Conservation (phyloP, 2,113 vertebrate genomes). For the Tachuris rubrigastra region DNA sequence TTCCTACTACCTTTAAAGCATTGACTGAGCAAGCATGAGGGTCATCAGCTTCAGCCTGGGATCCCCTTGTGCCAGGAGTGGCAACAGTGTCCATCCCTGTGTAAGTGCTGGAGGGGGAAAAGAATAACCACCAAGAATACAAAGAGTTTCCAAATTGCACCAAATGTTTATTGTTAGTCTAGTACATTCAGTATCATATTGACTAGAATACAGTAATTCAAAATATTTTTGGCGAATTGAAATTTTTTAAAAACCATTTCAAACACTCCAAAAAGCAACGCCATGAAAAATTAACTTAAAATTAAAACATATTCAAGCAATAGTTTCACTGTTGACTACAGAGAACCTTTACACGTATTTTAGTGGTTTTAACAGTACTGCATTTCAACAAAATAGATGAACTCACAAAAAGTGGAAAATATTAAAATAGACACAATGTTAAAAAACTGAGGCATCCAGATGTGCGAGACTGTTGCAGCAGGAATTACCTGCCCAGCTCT, state of each 20-base stretch:
- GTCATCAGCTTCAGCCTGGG: not conserved
- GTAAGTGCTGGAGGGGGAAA: accelerated
- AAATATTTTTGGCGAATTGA: constrained; percentile 56
- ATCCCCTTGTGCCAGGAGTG: not conserved
- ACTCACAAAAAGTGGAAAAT: constrained; percentile 62
- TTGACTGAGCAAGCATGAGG: not conserved
- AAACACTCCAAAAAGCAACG: constrained; percentile 46
- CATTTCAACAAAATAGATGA: constrained; percentile 54
- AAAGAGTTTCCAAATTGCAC: constrained; percentile 59
- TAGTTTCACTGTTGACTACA: constrained; percentile 61
- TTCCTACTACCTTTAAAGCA: not conserved
- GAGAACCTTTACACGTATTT: constrained; percentile 50
- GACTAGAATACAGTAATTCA: constrained; percentile 53
- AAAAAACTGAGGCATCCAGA: constrained; percentile 66
- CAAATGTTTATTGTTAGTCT: constrained; percentile 71
- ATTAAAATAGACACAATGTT: constrained; percentile 67
- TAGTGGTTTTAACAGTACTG: constrained; percentile 74
- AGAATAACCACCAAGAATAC: not conserved
- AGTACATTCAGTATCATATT: constrained; percentile 57
- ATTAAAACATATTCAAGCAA: constrained; percentile 53
- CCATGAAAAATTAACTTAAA: constrained; percentile 50
- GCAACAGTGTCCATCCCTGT: not conserved
- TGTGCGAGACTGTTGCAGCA: not conserved
- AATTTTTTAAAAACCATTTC: constrained; percentile 47
- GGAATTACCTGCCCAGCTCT: not conserved